Percentiles rank a stretch among this genome's conserved stretches.
Conservation (phyloP, 2,888 invertebrate species). For the Andrena fulva region DNA sequence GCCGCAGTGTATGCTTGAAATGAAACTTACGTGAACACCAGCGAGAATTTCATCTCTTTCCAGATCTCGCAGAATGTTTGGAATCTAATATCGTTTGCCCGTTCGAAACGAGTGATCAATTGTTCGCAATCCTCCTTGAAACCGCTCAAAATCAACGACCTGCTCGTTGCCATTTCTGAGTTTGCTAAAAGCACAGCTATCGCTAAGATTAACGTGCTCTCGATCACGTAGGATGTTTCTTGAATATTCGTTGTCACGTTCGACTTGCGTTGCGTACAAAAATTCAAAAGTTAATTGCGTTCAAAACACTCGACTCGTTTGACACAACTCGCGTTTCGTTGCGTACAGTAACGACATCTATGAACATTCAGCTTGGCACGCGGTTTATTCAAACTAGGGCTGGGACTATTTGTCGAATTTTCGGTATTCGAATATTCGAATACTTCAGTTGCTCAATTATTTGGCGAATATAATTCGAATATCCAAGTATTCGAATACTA, state of each 20-base stretch:
- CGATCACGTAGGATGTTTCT: background rate
- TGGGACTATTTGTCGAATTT: too few relatives aligned
- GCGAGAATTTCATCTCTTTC: conserved; percentile 80
- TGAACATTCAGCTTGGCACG: background rate
- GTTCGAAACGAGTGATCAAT: conserved; percentile 75
- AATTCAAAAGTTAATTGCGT: conserved; percentile 9
- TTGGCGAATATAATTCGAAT: too few relatives aligned
- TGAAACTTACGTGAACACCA: conserved; percentile 78
- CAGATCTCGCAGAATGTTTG: conserved; percentile 78
- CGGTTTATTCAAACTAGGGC: conserved; percentile 7
- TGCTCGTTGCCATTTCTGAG: conserved; percentile 27
- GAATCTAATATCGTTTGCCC: conserved; percentile 75
- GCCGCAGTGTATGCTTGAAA: background rate
- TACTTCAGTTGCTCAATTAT: too few relatives aligned
- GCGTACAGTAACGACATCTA: background rate
- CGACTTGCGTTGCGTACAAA: background rate
- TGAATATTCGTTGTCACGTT: background rate
- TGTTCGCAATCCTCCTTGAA: conserved; percentile 74
- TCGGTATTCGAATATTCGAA: too few relatives aligned
- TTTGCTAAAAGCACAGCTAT: background rate
- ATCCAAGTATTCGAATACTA: too few relatives aligned
- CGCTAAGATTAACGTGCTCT: background rate
- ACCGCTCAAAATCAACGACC: conserved; percentile 44
- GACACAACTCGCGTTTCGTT: background rate
- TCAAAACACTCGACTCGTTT: background rate